Evolutionary conservation across 2,113 vertebrate species (phyloP), one percentile per base, ranked within the genome.

Genomic region (Notarius lentiginosus): DNA sequence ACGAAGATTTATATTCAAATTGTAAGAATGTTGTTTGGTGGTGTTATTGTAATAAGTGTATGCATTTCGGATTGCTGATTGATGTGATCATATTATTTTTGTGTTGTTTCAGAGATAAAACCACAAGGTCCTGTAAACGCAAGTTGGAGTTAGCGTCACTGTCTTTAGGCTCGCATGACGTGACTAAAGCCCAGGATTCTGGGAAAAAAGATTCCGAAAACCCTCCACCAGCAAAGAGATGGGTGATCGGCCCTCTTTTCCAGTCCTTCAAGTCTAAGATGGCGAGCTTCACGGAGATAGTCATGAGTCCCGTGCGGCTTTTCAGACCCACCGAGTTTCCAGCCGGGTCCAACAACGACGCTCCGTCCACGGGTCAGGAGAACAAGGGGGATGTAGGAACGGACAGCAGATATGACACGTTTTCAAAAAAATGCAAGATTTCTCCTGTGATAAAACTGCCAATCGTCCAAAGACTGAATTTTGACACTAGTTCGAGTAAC

Each of bases 201-300:
- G 90, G 88, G 7, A 22, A 51, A 1, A 81, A 89, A 8, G 9
- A 72, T 53, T 58, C 0, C 66, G 89, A 92, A 90, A 91, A 82
- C 27, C 72, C 87, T 34, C 79, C 92, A 18, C 49, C 90, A 79
- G 56, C 91, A 3, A 92, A 92, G 88, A 87, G 90, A 87, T 98
- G 97, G 97, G 92, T 95, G 81, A 95, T 97, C 61, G 95, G 93
- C 4, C 96, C 97, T 0, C 92, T 98, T 84, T 94, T 97, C 84
- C 95, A 96, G 86, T 95, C 95, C 0, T 94, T 98, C 87, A 96
- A 94, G 76, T 97, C 96, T 6, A 98, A 97, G 92, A 95, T 98
- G 92, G 96, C 97, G 76, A 95, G 95, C 91, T 98, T 98, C 89
- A 95, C 96, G 0, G 96, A 97, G 90, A 97, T 98, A 47, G 97